Conservation (phyloP, 2,888 invertebrate genomes). For the Drosophila heteroneura region DNA sequence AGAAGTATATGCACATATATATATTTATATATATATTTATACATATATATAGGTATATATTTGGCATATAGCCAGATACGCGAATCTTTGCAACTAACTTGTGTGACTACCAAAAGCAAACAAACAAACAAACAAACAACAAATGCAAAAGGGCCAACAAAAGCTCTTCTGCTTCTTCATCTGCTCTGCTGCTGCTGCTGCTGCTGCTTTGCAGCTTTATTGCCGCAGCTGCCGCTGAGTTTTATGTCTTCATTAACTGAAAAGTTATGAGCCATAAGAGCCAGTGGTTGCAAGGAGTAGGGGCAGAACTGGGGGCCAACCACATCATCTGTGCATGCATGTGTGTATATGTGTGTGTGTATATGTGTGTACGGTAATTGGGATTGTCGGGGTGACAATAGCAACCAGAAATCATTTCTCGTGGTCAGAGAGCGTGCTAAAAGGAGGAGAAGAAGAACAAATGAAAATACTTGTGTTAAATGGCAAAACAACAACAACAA, state of each 20-base stretch:
- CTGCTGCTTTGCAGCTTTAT: constrained; percentile 38
- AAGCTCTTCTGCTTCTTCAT: constrained; percentile 23
- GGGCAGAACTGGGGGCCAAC: constrained; percentile 32
- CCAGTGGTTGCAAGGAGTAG: constrained; percentile 25
- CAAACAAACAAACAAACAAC: constrained; percentile 61
- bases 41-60: constrained; percentile 10
- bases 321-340: constrained; percentile 61
- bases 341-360: constrained; percentile 14
- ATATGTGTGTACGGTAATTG: constrained; percentile 65
- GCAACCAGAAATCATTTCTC: constrained; percentile 51
- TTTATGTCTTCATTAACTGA: constrained; percentile 83
- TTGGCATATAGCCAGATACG: constrained; percentile 55
- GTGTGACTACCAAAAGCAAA: constrained; percentile 50
- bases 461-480: constrained; percentile 6
- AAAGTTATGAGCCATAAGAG: constrained; percentile 79
- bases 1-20: constrained; percentile 17
- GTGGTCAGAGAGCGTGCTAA: constrained; percentile 51
- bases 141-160: constrained; percentile 37
- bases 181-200: constrained; percentile 11
- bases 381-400: constrained; percentile 71
- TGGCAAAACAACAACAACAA: constrained; percentile 11
- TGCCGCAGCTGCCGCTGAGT: constrained; percentile 59
- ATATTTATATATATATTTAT: not conserved
- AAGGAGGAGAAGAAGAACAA: not conserved
- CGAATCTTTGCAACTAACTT: constrained; percentile 69